Percentiles rank a stretch among this genome's conserved stretches.
Conservation (phyloP, 2,113 vertebrate genomes). For the Cnemophilus loriae region DNA sequence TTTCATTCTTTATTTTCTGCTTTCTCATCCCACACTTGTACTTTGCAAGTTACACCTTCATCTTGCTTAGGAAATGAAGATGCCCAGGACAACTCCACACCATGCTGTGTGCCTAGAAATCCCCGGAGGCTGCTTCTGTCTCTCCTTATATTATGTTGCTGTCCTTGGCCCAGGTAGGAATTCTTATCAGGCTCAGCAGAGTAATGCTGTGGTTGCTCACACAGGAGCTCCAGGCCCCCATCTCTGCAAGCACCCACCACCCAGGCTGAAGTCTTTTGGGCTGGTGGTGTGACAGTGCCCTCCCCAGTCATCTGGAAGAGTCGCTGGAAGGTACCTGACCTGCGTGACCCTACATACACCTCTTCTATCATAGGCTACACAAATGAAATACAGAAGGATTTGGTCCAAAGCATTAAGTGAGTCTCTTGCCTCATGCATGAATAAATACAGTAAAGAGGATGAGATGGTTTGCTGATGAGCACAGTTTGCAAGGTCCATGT, state of each 20-base stretch:
- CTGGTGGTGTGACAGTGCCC: not conserved
- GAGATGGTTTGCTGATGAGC: not conserved
- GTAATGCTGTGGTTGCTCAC: rapidly evolving
- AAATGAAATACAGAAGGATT: not conserved
- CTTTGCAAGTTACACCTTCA: not conserved
- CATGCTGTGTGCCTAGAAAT: not conserved
- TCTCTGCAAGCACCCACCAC: not conserved
- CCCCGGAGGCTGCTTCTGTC: not conserved
- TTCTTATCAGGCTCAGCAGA: not conserved
- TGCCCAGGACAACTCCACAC: not conserved
- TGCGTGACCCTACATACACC: not conserved
- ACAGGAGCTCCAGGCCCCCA: not conserved
- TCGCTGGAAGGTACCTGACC: not conserved
- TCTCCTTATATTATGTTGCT: not conserved
- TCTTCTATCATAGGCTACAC: not conserved
- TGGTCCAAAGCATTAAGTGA: not conserved
- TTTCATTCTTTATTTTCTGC: not conserved
- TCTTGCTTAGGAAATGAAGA: not conserved
- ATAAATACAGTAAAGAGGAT: not conserved
- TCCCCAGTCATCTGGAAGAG: not conserved
- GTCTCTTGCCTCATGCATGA: not conserved
- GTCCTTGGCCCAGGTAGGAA: not conserved
- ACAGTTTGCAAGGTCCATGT: not conserved
- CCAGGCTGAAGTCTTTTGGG: not conserved
- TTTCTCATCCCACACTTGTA: not conserved